phyloP scores from a whole-genome alignment of 2,113 vertebrate species.

The Phalacrocorax brasilianus region DNA sequence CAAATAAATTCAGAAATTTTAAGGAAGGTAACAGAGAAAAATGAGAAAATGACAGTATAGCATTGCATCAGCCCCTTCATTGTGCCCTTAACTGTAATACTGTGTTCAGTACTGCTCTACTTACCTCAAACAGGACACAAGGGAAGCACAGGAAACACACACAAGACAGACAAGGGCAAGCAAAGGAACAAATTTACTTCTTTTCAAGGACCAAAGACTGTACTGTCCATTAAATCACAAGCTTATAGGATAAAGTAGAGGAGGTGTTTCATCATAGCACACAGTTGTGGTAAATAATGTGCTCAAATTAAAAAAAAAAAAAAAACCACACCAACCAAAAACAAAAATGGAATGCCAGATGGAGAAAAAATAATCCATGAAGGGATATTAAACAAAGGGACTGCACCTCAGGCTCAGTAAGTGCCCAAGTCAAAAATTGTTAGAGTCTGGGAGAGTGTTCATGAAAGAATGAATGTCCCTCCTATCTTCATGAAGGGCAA shows the following conservation, averaged over 20 bases:
- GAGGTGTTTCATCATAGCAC: background rate
- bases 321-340: too few species aligned
- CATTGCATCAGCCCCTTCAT: background rate
- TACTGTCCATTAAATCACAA: background rate
- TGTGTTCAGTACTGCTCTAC: background rate
- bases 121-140: background rate
- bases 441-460: background rate
- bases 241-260: background rate
- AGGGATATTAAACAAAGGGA: background rate
- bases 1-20: background rate
- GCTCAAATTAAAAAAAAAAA: background rate
- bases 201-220: background rate
- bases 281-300: accelerated
- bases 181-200: background rate
- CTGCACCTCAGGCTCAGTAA: background rate
- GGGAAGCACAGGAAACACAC: background rate
- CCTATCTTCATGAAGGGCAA: background rate
- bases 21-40: background rate
- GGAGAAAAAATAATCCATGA: background rate
- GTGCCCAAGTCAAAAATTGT: background rate
- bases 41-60: background rate
- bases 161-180: background rate
- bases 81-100: background rate
- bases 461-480: background rate
- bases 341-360: background rate